phyloP scores from a whole-genome alignment of 2,113 vertebrate genomes.

The Ammospiza caudacuta region DNA sequence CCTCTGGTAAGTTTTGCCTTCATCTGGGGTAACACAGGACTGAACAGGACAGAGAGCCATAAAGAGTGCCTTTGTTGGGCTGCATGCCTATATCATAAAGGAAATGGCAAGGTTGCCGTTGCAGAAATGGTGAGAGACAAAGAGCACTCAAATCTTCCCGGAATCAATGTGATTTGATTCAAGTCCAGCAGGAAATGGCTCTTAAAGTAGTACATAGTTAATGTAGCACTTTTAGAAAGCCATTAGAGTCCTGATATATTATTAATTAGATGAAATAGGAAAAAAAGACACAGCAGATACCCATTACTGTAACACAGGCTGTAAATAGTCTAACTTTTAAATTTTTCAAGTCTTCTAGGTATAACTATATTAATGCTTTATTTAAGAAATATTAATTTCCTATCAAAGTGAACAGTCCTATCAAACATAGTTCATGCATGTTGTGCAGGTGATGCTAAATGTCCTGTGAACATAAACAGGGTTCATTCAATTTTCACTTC shows the following conservation, averaged over 20 bases:
- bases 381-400: slow-evolving; percentile 18
- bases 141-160: not conserved
- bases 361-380: not conserved
- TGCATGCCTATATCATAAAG: rapidly evolving
- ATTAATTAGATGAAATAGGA: not conserved
- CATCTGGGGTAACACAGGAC: not conserved
- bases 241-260: not conserved
- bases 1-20: not conserved
- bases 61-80: rapidly evolving
- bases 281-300: not conserved
- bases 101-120: not conserved
- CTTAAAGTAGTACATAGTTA: not conserved
- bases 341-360: not conserved
- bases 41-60: not conserved
- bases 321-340: slow-evolving; percentile 19
- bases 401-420: not conserved
- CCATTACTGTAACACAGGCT: not conserved
- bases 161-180: not conserved
- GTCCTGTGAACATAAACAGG: not conserved
- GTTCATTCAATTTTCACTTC: not conserved
- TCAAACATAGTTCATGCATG: not conserved
- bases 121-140: not conserved
- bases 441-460: not conserved
- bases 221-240: not conserved
- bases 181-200: not conserved